phyloP scores from a whole-genome alignment of 37 sponge, comb jelly and placozoan species.

The Bolinopsis microptera region DNA sequence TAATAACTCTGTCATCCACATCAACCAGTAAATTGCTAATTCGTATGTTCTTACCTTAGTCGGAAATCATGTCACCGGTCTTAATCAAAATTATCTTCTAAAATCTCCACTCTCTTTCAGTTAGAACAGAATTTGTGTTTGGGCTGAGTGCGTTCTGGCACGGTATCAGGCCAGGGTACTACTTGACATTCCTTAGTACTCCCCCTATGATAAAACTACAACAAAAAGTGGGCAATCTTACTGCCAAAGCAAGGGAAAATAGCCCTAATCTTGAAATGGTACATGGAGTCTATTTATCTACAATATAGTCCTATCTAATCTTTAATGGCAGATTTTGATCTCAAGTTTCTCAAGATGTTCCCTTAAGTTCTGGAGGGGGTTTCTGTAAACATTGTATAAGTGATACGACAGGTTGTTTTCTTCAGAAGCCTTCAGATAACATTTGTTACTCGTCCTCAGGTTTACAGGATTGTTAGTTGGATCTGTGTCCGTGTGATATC shows the following conservation, averaged over 20 bases:
- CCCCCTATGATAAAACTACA: conserved; percentile 57
- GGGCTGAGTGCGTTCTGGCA: conserved; percentile 64
- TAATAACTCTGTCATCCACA: too few relatives aligned
- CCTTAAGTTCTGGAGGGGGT: too few relatives aligned
- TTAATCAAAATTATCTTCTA: too few relatives aligned
- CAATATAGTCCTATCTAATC: background rate
- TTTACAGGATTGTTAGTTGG: conserved; percentile 9
- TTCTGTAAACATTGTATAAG: too few relatives aligned
- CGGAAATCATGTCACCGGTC: too few relatives aligned
- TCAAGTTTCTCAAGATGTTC: too few relatives aligned
- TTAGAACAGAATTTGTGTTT: conserved; percentile 61
- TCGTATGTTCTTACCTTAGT: too few relatives aligned
- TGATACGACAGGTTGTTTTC: too few relatives aligned
- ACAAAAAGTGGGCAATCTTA: conserved; percentile 49
- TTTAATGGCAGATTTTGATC: background rate
- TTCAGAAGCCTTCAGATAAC: too few relatives aligned
- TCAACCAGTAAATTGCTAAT: too few relatives aligned
- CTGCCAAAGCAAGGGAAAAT: background rate
- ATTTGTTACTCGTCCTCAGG: too few relatives aligned
- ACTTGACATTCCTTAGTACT: conserved; percentile 54
- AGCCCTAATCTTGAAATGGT: conserved; percentile 16
- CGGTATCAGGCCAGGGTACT: conserved; percentile 51
- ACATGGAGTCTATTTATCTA: background rate
- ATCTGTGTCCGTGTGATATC: background rate
- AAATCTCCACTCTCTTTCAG: background rate